Evolutionary conservation across 1,140 invertebrate genomes (phyloP).

Genomic region (Bombus turneri): DNA sequence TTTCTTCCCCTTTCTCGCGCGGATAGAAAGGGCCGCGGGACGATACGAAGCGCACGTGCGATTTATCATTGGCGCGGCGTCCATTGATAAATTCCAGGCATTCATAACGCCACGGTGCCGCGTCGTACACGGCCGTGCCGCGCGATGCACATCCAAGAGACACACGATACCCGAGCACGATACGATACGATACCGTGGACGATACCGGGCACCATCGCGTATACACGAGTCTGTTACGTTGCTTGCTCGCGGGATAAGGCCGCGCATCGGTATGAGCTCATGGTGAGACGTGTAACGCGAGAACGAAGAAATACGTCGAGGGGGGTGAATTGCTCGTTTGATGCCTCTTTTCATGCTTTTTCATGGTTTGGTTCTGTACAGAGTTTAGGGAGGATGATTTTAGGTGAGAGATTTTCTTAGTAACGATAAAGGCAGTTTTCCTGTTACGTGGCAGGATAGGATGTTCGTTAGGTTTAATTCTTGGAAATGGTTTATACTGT

Average conservation of each 20-base stretch:
- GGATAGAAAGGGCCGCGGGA: slow-evolving; percentile 62
- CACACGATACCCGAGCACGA: slow-evolving; percentile 74
- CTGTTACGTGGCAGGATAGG: too few relatives aligned
- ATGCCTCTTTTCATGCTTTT: neutral
- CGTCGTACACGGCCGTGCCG: slow-evolving; percentile 52
- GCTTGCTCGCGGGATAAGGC: slow-evolving; percentile 1
- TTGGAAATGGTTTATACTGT: too few relatives aligned
- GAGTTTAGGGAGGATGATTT: neutral
- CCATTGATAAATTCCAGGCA: slow-evolving; percentile 82
- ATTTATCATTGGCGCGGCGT: slow-evolving; percentile 80
- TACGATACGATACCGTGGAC: slow-evolving; percentile 69
- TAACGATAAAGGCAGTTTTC: neutral
- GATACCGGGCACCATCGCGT: slow-evolving; percentile 55
- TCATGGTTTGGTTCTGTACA: neutral
- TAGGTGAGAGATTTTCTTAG: neutral
- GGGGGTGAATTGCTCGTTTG: slow-evolving; percentile 8
- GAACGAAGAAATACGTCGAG: slow-evolving; percentile 22
- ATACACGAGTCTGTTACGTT: neutral
- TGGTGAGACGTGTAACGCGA: slow-evolving; percentile 40
- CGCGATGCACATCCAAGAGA: slow-evolving; percentile 59
- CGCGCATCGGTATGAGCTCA: neutral
- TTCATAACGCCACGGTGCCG: slow-evolving; percentile 74
- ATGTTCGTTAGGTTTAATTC: too few relatives aligned
- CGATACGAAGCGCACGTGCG: slow-evolving; percentile 76
- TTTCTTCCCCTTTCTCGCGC: slow-evolving; percentile 35